A percentile compares a stretch with the other conserved stretches of the same genome.
Evolutionary conservation across 2,888 invertebrate genomes (phyloP).

Genomic region (Acrocera orbiculus): DNA sequence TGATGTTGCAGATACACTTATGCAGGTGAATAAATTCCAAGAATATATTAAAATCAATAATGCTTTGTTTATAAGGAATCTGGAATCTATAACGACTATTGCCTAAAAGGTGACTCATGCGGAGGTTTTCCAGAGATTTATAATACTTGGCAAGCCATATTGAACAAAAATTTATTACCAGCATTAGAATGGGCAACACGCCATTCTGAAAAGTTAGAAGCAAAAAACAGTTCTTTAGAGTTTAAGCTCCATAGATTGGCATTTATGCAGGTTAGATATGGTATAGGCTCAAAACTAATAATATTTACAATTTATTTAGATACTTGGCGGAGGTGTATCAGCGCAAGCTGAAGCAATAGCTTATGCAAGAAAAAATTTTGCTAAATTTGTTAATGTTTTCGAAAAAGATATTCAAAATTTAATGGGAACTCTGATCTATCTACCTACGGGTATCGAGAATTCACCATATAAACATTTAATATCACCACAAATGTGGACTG

Average conservation of each 20-base stretch:
- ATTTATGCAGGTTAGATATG: constrained; percentile 45
- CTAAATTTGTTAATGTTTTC: constrained; percentile 57
- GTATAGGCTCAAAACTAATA: background rate
- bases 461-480: constrained; percentile 65
- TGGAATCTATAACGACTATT: constrained; percentile 37
- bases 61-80: constrained; percentile 46
- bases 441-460: constrained; percentile 56
- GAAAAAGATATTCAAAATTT: constrained; percentile 69
- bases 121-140: constrained; percentile 69
- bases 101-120: constrained; percentile 32
- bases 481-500: constrained; percentile 57
- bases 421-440: constrained; percentile 70
- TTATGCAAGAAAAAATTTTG: constrained; percentile 73
- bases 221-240: constrained; percentile 52
- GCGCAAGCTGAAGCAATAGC: constrained; percentile 69
- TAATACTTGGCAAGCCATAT: constrained; percentile 71
- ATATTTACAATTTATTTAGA: constrained; percentile 9
- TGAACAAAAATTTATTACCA: constrained; percentile 60
- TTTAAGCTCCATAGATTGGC: constrained; percentile 67
- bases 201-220: constrained; percentile 52
- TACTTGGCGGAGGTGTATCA: constrained; percentile 26
- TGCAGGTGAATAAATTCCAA: constrained; percentile 13
- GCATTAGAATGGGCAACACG: constrained; percentile 76
- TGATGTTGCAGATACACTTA: constrained; percentile 71
- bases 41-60: background rate